These are phyloP conservation scores for Trachymyrmex septentrionalis DNA, from an alignment of 1,140 invertebrate species.

Conservation along the genomic window DNA sequence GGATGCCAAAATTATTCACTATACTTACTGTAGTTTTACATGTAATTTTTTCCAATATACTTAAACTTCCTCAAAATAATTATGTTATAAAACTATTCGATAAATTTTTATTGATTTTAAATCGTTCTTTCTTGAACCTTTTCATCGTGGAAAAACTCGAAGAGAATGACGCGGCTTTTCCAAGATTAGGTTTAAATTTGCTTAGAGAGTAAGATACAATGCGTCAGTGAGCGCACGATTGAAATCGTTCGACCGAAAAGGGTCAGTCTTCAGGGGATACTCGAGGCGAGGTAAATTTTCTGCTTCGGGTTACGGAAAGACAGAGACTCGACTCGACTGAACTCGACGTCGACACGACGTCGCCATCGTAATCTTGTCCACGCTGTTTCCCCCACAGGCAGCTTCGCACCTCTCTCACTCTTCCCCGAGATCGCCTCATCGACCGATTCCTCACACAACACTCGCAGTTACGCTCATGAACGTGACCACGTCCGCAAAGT, in stretches of 20 bases:
- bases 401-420: conserved; percentile 15
- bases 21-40: no score
- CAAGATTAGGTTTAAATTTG: conserved; percentile 9
- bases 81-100: no score
- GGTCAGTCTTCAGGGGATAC: conserved; percentile 40
- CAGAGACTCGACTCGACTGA: neutral
- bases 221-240: neutral
- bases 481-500: neutral
- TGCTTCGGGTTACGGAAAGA: conserved; percentile 24
- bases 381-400: conserved; percentile 3
- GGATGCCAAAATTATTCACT: no score
- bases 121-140: neutral
- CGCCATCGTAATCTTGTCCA: conserved; percentile 52
- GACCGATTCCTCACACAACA: conserved; percentile 12
- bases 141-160: neutral
- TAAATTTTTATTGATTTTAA: no score
- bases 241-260: conserved; percentile 26
- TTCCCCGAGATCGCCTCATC: conserved; percentile 34
- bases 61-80: no score
- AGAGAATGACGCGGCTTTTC: neutral
- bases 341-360: conserved; percentile 32
- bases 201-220: neutral
- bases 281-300: conserved; percentile 34
- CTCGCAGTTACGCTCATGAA: neutral
- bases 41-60: no score